Evolutionary conservation across 2,797 vertebrate genomes (phyloP).

Genomic region (Echiichthys vipera): DNA sequence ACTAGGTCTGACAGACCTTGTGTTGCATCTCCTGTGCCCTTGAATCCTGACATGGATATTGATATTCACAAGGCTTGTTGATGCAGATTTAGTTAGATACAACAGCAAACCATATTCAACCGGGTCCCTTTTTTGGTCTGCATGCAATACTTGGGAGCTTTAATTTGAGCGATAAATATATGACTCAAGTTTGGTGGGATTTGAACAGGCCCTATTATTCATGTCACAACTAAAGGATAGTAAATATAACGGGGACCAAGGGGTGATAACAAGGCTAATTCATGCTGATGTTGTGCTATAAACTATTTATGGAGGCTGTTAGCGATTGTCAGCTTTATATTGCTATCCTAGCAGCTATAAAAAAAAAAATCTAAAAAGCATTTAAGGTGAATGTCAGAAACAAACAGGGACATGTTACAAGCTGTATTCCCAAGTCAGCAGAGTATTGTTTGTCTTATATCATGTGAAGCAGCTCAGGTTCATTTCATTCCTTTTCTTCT

Average conservation of each 20-base stretch:
- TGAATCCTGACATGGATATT: slow-evolving; percentile 53
- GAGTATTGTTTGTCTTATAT: slow-evolving; percentile 29
- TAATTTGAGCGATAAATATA: slow-evolving; percentile 70
- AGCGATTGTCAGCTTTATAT: slow-evolving; percentile 64
- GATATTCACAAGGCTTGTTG: slow-evolving; percentile 41
- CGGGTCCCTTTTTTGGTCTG: slow-evolving; percentile 42
- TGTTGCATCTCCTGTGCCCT: slow-evolving; percentile 42
- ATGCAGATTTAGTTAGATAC: slow-evolving; percentile 43
- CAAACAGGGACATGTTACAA: slow-evolving; percentile 40
- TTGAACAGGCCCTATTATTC: slow-evolving; percentile 69
- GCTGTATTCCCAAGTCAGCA: slow-evolving; percentile 24
- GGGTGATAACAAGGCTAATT: slow-evolving; percentile 76
- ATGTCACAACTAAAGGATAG: slow-evolving; percentile 55
- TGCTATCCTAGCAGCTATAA: slow-evolving; percentile 58
- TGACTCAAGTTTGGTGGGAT: slow-evolving; percentile 53
- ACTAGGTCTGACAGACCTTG: slow-evolving; percentile 16
- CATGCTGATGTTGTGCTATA: slow-evolving; percentile 77
- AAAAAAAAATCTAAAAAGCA: slow-evolving; percentile 42
- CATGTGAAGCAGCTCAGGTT: slow-evolving; percentile 7
- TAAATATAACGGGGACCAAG: slow-evolving; percentile 59
- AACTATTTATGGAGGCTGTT: slow-evolving; percentile 75
- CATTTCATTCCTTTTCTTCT: slow-evolving; percentile 27
- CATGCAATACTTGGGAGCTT: slow-evolving; percentile 46
- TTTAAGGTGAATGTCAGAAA: slow-evolving; percentile 62
- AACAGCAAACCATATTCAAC: slow-evolving; percentile 40